Base-by-base conservation (phyloP, 2,113 vertebrate genomes). In the Casuarius casuarius region DNA sequence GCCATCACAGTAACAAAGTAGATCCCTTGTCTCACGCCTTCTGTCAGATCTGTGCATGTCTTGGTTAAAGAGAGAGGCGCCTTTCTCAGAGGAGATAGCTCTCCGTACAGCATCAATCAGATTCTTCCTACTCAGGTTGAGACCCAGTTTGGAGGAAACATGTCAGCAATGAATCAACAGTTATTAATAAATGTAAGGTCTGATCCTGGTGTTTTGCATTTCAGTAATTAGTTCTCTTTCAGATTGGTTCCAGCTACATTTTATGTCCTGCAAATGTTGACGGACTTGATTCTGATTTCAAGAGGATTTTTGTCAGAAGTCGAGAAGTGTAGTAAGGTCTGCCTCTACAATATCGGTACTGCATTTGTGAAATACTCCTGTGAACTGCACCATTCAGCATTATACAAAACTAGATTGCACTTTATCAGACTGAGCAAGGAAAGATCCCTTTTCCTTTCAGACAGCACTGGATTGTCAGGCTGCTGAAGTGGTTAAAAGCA, bases 51-150 rank as follows among this genome's bases (percentile, higher is more conserved):
- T 94, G 87, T 1, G 0, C 5, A 21, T 23, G n/a, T 42, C 51
- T 78, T 78, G n/a, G 46, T 97, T 95, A 87, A 49, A 91, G 82
- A 75, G 70, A 71, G 38, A 70, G 38, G 62, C 61, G 75, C 94
- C 91, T 19, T 25, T 96, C 84, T 91, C 21, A 23, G 94, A 77
- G 84, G 80, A 96, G 73, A 76, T 87, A 97, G 92, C 94, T 97
- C 65, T 87, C 92, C 73, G 73, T 4, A 51, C 51, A 88, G 75
- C 59, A 25, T 90, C 95, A 95, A 67, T 88, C 94, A 97, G 6
- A 71, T 63, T 77, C 87, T 87, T 83, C 18, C 23, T 3, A 11
- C 58, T 87, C 7, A 85, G 12, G 4, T 1, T 79, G 66, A 87
- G 31, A 61, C 5, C 4, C 29, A 40, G 5, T 70, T 92, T 88